phyloP scores from a whole-genome alignment of 2,113 vertebrate genomes.

The Aplodontia rufa region DNA sequence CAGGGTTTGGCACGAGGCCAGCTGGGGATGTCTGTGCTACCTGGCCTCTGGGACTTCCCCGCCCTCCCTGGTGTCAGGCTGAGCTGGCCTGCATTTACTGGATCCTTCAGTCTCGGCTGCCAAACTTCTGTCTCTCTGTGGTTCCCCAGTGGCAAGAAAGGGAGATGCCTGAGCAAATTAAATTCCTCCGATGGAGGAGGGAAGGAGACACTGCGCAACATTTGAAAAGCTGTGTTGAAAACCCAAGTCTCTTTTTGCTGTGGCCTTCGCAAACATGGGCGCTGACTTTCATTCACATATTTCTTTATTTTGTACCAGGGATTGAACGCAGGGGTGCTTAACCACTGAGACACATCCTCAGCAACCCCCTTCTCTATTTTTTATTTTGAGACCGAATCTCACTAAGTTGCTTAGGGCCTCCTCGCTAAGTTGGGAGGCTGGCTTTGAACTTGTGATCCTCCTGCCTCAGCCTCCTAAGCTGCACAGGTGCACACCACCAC shows the following conservation, averaged over 20 bases:
- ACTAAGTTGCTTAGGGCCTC: too few species aligned
- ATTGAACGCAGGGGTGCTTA: too few species aligned
- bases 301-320: too few species aligned
- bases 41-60: not conserved
- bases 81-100: too few species aligned
- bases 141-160: not conserved
- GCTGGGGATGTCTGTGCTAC: not conserved
- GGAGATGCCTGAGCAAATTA: not conserved
- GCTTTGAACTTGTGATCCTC: too few species aligned
- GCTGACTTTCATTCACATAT: too few species aligned
- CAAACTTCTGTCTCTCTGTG: conserved; percentile 1
- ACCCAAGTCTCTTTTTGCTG: not conserved
- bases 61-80: not conserved
- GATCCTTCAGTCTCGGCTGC: not conserved
- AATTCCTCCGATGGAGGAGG: not conserved
- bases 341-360: too few species aligned
- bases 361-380: too few species aligned
- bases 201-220: fast-evolving
- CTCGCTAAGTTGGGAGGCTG: too few species aligned
- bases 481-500: too few species aligned
- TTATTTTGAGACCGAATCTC: too few species aligned
- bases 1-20: not conserved
- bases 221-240: not conserved
- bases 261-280: not conserved
- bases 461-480: too few species aligned